These are phyloP conservation scores for Platynereis dumerilii DNA, from an alignment of 2,888 invertebrate genomes.

Conservation along the genomic window DNA sequence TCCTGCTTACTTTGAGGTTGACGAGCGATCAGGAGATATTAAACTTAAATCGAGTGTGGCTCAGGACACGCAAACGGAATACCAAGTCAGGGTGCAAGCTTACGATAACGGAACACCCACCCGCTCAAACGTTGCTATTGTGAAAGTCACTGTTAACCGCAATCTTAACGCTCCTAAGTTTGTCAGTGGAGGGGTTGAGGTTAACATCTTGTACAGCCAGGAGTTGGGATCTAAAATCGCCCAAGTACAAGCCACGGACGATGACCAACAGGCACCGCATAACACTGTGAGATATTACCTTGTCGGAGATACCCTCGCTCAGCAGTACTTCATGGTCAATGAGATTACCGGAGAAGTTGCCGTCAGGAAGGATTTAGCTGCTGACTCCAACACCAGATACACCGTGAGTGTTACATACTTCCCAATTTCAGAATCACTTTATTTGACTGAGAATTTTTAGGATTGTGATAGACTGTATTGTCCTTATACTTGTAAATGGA, in stretches of 20 bases:
- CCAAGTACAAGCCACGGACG: conserved; percentile 30
- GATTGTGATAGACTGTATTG: too few species aligned
- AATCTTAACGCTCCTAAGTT: conserved; percentile 36
- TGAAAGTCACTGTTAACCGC: conserved; percentile 39
- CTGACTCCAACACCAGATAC: conserved; percentile 41
- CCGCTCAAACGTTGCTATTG: conserved; percentile 40
- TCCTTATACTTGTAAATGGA: too few species aligned
- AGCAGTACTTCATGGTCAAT: conserved; percentile 49
- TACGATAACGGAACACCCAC: conserved; percentile 48
- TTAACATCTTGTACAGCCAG: conserved; percentile 33
- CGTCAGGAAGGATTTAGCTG: conserved; percentile 41
- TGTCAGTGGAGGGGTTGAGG: neutral
- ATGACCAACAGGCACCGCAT: conserved; percentile 42
- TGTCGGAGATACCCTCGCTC: conserved; percentile 41
- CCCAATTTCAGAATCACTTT: neutral
- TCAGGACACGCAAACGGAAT: conserved; percentile 19
- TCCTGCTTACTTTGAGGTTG: conserved; percentile 49
- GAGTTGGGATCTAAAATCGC: conserved; percentile 33
- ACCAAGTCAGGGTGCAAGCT: conserved; percentile 45
- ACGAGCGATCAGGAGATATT: conserved; percentile 41
- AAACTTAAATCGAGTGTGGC: conserved; percentile 35
- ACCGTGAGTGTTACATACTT: conserved; percentile 41
- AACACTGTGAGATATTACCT: conserved; percentile 46
- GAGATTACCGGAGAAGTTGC: conserved; percentile 45
- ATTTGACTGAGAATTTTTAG: neutral